A percentile compares a stretch with the other conserved stretches of the same genome.
Conservation (phyloP, 2,888 invertebrate species). For the Cryptophagus acutangulus region DNA sequence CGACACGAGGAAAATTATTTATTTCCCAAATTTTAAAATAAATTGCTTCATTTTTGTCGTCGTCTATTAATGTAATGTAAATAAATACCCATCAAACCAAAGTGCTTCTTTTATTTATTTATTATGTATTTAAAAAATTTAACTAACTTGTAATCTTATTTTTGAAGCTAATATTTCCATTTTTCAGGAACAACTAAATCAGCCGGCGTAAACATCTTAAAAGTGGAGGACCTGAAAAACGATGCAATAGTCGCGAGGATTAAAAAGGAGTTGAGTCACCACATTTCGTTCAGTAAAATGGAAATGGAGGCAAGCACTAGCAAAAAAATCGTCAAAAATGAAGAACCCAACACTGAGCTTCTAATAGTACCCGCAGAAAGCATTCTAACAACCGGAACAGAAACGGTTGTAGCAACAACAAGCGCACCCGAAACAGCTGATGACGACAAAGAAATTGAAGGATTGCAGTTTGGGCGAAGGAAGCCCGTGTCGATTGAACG, state of each 20-base stretch:
- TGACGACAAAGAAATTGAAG: no score
- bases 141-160: conserved; percentile 10
- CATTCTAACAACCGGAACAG: background rate
- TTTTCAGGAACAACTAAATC: conserved; percentile 12
- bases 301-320: conserved; percentile 2
- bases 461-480: no score
- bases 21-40: background rate
- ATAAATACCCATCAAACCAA: conserved; percentile 5
- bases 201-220: conserved; percentile 31
- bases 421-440: background rate
- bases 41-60: background rate
- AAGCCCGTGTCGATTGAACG: conserved; percentile 21
- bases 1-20: conserved; percentile 23
- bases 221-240: conserved; percentile 34
- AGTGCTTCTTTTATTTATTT: background rate
- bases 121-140: conserved; percentile 1
- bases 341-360: background rate
- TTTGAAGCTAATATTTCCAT: conserved; percentile 3
- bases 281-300: conserved; percentile 20
- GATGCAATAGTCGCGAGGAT: conserved; percentile 31
- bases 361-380: background rate
- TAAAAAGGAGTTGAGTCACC: conserved; percentile 30
- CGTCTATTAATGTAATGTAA: background rate
- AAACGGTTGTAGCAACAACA: background rate
- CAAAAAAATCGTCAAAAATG: background rate